Conservation (phyloP, 2,113 vertebrate species). For the Mugil cephalus region DNA sequence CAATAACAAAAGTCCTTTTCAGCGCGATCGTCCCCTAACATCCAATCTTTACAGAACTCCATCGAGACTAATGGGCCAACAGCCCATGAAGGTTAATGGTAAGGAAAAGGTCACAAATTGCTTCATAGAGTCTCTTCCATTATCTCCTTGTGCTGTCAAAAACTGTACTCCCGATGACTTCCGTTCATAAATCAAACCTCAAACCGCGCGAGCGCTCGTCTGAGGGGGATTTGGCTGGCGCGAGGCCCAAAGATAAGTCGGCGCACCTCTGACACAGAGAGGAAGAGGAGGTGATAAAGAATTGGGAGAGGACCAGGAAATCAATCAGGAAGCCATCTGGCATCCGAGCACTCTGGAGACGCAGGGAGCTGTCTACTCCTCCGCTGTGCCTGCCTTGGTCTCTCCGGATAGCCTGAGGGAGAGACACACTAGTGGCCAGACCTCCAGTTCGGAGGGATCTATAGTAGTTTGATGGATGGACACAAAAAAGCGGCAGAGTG, state of each 20-base stretch:
- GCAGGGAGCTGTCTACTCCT: slow-evolving; percentile 50
- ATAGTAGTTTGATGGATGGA: slow-evolving; percentile 31
- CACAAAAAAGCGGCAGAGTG: background rate
- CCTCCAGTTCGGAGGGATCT: slow-evolving; percentile 20
- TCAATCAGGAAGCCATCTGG: slow-evolving; percentile 71
- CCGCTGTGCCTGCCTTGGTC: slow-evolving; percentile 21
- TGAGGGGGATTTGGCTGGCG: slow-evolving; percentile 19
- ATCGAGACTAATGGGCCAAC: slow-evolving; percentile 24
- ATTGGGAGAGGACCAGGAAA: slow-evolving; percentile 62
- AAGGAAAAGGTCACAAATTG: slow-evolving; percentile 53
- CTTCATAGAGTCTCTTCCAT: slow-evolving; percentile 48
- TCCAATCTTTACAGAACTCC: slow-evolving; percentile 41
- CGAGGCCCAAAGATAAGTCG: slow-evolving; percentile 34
- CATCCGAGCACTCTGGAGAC: slow-evolving; percentile 56
- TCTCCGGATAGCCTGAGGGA: slow-evolving; percentile 52
- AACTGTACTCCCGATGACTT: slow-evolving; percentile 30
- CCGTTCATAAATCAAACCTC: slow-evolving; percentile 47
- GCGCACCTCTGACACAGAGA: slow-evolving; percentile 42
- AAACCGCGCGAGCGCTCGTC: slow-evolving; percentile 36
- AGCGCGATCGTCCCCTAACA: slow-evolving; percentile 6
- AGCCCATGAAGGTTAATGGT: slow-evolving; percentile 56
- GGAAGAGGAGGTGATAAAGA: slow-evolving; percentile 41
- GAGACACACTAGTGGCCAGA: slow-evolving; percentile 41
- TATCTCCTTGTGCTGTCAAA: slow-evolving; percentile 53
- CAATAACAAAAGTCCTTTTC: slow-evolving; percentile 47